Evolutionary conservation across 2,113 vertebrate genomes (phyloP).

Genomic region (Lycocorax pyrrhopterus): DNA sequence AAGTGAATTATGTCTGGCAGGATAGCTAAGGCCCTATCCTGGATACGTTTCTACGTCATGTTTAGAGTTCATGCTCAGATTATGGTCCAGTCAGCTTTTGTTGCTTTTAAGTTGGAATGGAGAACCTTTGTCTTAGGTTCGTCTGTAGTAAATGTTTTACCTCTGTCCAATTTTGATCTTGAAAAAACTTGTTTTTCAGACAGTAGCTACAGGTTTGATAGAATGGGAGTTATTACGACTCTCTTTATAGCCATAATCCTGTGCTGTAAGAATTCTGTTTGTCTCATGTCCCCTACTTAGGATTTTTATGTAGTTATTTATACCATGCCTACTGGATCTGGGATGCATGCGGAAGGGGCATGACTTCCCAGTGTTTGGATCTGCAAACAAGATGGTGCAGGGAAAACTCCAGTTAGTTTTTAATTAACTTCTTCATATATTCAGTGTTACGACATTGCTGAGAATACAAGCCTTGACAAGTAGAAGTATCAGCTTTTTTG

Average conservation of each 20-base stretch:
- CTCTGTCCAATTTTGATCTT: neutral
- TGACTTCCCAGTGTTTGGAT: neutral
- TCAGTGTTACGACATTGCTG: neutral
- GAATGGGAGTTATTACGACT: neutral
- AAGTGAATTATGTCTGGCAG: neutral
- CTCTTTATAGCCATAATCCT: neutral
- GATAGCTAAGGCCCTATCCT: neutral
- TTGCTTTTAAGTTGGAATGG: neutral
- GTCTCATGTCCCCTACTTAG: neutral
- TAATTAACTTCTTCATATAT: neutral
- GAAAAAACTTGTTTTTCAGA: neutral
- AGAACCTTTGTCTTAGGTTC: neutral
- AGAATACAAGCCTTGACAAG: neutral
- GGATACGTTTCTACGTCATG: accelerated
- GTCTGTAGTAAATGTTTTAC: neutral
- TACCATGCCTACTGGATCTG: neutral
- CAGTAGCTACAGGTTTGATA: neutral
- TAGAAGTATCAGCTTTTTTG: neutral
- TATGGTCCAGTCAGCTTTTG: neutral
- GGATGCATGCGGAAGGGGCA: neutral
- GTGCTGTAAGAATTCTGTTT: conserved; percentile 3
- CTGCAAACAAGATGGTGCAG: neutral
- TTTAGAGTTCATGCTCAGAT: neutral
- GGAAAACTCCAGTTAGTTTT: neutral
- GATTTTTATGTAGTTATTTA: conserved; percentile 11